Base-by-base conservation (phyloP, 1,140 invertebrate species). In the Paralvinella palmiformis region DNA sequence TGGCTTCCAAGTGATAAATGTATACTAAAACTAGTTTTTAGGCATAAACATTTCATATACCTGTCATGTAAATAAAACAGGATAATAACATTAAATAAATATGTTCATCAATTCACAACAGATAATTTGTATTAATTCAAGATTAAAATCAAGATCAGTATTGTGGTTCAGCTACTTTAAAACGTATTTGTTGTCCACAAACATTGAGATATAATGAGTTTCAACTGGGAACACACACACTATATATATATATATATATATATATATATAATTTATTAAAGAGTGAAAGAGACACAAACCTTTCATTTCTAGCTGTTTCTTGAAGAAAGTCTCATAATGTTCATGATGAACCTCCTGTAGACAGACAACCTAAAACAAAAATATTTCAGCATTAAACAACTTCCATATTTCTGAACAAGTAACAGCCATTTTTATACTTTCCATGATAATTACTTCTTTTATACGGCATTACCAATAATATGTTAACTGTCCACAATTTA, bases 311-410 rank as follows among this genome's bases (percentile, higher is more conserved):
- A 84, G 68, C 35, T 84, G 62, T 35, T 79, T 83, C 20, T 75
- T 72, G 60, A 86, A 85, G 73, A 89, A 87, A 48, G 83, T 81
- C 27, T 83, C 68, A 44, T 89, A 81, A 79, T 93, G 88, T 24
- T 86, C 83, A n/a, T 84, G 80, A 82, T 95, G 88, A 63, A 96
- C 88, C 85, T 96, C 91, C 85, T 93, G 91, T 13, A 92, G 80
- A 78, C 89, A 91, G 67, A 93, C 73, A 60, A 92, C 85, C 88
- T 91, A 74, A 44, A 81, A 78, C n/a, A 68, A 63, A 17, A 45
- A 48, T 53, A 41, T 41, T 10, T n/a, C n/a, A 22, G 32, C n/a
- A 59, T 59, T 37, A 63, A 36, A 27, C 35, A n/a, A 2, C 33
- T 56, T 5, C 1, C 17, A 17, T 33, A 29, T 63, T 50, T 32